These are phyloP conservation scores for Amphiprion percula DNA, from an alignment of 2,113 vertebrate species.

Conservation along the genomic window DNA sequence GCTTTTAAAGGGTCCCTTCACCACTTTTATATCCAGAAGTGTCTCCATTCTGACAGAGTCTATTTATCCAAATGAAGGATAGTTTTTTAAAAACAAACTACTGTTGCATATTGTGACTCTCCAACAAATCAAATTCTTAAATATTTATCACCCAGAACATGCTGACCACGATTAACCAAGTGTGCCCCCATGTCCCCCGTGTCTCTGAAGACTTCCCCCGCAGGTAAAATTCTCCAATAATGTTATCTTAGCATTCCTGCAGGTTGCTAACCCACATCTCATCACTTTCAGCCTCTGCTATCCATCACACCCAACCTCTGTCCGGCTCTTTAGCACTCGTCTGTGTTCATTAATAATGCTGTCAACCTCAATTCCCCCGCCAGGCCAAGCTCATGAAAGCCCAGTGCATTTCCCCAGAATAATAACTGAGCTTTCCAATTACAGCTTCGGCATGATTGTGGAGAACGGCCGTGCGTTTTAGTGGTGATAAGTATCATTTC, in stretches of 20 bases:
- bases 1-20: no score
- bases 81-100: no score
- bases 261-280: neutral
- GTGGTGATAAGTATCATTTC: neutral
- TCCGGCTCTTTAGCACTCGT: constrained; percentile 33
- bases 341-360: constrained; percentile 50
- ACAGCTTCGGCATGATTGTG: constrained; percentile 5
- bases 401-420: constrained; percentile 14
- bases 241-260: neutral
- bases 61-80: no score
- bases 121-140: no score
- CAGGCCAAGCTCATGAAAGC: constrained; percentile 26
- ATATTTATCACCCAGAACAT: no score
- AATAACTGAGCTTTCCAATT: constrained; percentile 31
- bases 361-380: constrained; percentile 39
- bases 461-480: neutral
- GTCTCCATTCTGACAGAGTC: no score
- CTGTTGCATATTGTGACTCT: no score
- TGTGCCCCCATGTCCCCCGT: no score
- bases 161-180: no score
- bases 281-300: constrained; percentile 20
- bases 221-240: neutral
- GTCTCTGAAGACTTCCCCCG: no score
- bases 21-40: no score
- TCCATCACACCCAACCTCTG: constrained; percentile 23